Evolutionary conservation across 2,113 vertebrate genomes (phyloP).

Genomic region (Helogale parvula): DNA sequence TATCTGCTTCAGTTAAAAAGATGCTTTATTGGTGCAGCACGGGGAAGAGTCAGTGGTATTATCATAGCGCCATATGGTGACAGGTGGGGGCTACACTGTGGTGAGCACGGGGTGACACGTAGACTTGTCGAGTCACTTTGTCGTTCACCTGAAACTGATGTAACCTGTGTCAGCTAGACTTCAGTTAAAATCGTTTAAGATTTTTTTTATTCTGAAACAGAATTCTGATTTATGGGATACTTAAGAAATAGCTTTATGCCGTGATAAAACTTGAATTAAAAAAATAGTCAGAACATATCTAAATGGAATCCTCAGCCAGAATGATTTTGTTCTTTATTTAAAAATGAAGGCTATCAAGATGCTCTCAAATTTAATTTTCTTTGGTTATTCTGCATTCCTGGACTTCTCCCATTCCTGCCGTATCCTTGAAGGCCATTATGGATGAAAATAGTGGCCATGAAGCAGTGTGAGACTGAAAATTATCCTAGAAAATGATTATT

Average conservation of each 20-base stretch:
- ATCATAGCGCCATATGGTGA: not conserved
- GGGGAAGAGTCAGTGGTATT: not conserved
- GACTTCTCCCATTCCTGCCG: not conserved
- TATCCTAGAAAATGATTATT: not conserved
- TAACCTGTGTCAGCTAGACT: not conserved
- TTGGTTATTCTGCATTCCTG: not conserved
- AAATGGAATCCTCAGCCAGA: not conserved
- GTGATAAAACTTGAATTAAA: not conserved
- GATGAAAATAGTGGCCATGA: not conserved
- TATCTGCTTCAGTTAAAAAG: not conserved
- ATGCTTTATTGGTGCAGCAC: not conserved
- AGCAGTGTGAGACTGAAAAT: not conserved
- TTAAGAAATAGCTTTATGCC: not conserved
- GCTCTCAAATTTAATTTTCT: slow-evolving; percentile 21
- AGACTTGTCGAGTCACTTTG: not conserved
- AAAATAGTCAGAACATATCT: not conserved
- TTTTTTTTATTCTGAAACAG: not conserved
- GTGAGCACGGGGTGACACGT: not conserved
- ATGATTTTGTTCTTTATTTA: slow-evolving; percentile 21
- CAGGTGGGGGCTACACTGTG: not conserved
- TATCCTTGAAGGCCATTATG: not conserved
- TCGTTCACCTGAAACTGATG: not conserved
- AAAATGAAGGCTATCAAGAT: not conserved
- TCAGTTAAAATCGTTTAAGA: not conserved
- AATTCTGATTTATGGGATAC: not conserved